Conservation (phyloP, 2,888 invertebrate species). For the Mantis religiosa region DNA sequence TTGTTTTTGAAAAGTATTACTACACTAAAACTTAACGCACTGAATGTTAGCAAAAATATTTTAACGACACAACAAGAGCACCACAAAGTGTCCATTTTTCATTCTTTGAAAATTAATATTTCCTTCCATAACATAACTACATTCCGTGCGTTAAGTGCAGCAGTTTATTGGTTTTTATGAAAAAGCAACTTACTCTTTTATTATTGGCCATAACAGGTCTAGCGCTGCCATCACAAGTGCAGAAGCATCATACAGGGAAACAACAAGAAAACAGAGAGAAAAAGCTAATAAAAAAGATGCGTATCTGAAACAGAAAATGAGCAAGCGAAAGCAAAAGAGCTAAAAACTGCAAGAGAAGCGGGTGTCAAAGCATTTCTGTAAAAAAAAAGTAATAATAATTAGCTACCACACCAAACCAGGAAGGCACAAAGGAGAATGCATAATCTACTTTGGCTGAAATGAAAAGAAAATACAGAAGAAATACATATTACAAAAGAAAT, state of each 20-base stretch:
- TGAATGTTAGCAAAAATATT: background rate
- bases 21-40: background rate
- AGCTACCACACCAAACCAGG: background rate
- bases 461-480: background rate
- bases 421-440: background rate
- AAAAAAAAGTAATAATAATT: background rate
- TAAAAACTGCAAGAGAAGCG: background rate
- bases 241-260: background rate
- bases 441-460: background rate
- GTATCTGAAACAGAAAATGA: background rate
- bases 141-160: background rate
- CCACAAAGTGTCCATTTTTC: background rate
- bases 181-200: background rate
- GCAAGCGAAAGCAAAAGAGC: background rate
- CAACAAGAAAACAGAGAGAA: background rate
- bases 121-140: background rate
- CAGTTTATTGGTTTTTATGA: background rate
- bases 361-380: background rate
- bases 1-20: too few relatives aligned
- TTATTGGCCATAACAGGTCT: background rate
- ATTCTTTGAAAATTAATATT: background rate
- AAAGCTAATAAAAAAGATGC: background rate
- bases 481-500: background rate
- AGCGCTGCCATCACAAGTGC: background rate
- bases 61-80: too few relatives aligned